phyloP scores from a whole-genome alignment of 35 echinoderm and acorn worm species.

The Amphiura filiformis region DNA sequence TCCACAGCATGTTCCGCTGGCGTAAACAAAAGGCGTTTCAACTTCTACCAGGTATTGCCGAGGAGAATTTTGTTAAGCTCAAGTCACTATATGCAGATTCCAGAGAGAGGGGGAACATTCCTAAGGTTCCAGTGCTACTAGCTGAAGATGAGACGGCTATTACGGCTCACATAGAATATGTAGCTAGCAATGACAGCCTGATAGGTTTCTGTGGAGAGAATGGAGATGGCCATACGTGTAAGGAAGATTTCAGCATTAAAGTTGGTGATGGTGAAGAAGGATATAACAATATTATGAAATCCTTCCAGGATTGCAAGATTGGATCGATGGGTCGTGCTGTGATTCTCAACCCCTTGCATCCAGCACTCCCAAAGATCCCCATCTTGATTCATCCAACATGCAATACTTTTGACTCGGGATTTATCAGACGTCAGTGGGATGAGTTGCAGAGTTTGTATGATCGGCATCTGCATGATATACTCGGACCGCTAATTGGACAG shows the following conservation, averaged over 20 bases:
- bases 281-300: no score
- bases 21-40: background rate
- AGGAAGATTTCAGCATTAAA: background rate
- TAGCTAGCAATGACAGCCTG: background rate
- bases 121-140: background rate
- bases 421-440: background rate
- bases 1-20: background rate
- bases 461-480: background rate
- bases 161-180: background rate
- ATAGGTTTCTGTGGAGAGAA: background rate
- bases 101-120: background rate
- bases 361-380: background rate
- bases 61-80: background rate
- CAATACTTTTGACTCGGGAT: background rate
- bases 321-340: background rate
- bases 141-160: background rate
- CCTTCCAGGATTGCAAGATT: background rate
- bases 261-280: constrained; percentile 3
- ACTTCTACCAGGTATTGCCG: background rate
- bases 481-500: background rate
- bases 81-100: background rate
- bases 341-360: background rate
- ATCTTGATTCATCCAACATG: background rate
- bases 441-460: background rate
- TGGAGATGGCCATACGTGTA: background rate